Conservation (phyloP, 2,113 vertebrate genomes). For the Felis chaus region DNA sequence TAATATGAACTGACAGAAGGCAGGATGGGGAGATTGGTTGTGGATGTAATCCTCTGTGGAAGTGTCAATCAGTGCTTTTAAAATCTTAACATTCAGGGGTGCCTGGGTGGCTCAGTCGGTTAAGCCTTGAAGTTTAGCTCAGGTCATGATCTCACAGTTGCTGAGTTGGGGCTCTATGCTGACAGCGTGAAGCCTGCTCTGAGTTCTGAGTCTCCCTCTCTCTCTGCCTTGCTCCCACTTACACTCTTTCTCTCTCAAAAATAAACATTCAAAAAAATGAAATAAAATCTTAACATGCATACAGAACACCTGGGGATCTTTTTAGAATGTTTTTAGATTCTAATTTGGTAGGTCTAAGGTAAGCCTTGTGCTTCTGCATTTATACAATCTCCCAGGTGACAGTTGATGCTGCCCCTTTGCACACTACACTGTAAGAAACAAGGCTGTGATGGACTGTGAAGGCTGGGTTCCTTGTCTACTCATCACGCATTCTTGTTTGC, state of each 20-base stretch:
- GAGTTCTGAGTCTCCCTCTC: no score
- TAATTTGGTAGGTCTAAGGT: neutral
- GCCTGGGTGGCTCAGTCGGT: no score
- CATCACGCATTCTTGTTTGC: neutral
- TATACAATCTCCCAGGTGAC: neutral
- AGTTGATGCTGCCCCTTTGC: fast-evolving
- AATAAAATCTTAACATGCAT: neutral
- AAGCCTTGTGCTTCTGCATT: neutral
- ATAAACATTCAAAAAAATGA: neutral
- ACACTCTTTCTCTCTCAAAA: no score
- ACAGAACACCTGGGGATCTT: neutral
- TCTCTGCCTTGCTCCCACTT: no score
- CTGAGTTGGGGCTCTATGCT: no score
- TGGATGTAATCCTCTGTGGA: neutral
- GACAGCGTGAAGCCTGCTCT: no score
- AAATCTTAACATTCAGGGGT: neutral
- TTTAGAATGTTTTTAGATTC: neutral
- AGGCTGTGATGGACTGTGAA: neutral
- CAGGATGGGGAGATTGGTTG: neutral
- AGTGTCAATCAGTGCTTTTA: neutral
- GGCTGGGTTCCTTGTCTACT: neutral
- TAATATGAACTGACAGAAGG: neutral
- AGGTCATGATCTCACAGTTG: no score
- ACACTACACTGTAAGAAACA: neutral
- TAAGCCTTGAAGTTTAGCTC: no score